These are phyloP conservation scores for Toxostoma redivivum DNA, from an alignment of 2,113 vertebrate genomes.

Conservation along the genomic window DNA sequence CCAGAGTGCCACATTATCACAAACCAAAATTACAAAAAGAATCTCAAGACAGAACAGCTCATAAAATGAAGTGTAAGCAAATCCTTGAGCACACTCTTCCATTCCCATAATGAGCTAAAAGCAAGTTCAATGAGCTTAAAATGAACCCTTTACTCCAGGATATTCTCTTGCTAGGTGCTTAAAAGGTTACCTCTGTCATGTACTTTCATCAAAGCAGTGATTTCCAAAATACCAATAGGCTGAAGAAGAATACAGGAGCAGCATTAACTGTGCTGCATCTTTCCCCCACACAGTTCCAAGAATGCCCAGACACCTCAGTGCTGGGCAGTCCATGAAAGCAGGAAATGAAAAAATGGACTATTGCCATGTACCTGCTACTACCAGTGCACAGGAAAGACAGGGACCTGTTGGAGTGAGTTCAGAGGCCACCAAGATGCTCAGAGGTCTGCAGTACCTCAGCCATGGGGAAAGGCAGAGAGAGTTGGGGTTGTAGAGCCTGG, in stretches of 20 bases:
- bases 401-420: neutral
- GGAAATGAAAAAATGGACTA: neutral
- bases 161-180: neutral
- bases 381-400: neutral
- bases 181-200: neutral
- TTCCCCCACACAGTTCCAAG: neutral
- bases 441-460: neutral
- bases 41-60: slow-evolving; percentile 2
- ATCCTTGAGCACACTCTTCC: neutral
- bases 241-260: neutral
- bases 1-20: neutral
- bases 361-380: neutral
- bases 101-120: neutral
- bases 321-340: neutral
- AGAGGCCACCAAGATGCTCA: neutral
- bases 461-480: neutral
- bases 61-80: neutral
- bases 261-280: neutral
- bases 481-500: neutral
- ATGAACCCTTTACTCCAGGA: neutral
- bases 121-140: neutral
- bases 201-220: neutral
- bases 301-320: neutral
- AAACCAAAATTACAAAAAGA: neutral
- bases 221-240: neutral